Evolutionary conservation across 2,888 invertebrate species (phyloP).

Genomic region (Catocala fraxini): DNA sequence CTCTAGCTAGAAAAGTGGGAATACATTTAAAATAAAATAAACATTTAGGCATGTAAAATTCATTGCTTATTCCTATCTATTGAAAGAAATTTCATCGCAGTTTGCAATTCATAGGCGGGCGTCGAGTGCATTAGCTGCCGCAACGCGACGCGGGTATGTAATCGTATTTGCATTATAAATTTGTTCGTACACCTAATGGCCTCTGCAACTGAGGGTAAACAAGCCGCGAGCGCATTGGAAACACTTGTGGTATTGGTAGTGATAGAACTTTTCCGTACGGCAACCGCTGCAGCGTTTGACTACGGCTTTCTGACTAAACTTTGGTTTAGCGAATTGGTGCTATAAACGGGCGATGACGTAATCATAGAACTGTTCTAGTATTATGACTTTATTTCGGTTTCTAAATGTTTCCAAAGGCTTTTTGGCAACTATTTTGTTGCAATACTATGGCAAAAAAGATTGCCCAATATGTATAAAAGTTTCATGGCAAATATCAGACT

Average conservation of each 20-base stretch:
- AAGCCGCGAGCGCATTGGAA: constrained; percentile 53
- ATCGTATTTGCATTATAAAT: constrained; percentile 88
- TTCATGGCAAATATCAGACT: too few relatives aligned
- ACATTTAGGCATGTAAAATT: constrained; percentile 47
- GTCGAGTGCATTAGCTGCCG: constrained; percentile 80
- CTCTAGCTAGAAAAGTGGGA: constrained; percentile 12
- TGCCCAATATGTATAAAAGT: too few relatives aligned
- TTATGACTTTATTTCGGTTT: too few relatives aligned
- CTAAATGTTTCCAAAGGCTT: too few relatives aligned
- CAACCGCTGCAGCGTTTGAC: constrained; percentile 27
- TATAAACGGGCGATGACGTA: background rate
- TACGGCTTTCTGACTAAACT: constrained; percentile 6
- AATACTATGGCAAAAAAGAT: too few relatives aligned
- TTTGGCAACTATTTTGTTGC: too few relatives aligned
- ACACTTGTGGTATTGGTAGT: constrained; percentile 52
- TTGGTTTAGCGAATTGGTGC: background rate
- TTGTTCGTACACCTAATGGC: constrained; percentile 82
- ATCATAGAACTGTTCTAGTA: background rate
- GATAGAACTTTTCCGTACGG: constrained; percentile 42
- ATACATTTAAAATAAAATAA: constrained; percentile 37
- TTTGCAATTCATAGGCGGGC: constrained; percentile 80
- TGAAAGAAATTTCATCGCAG: constrained; percentile 71
- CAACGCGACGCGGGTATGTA: constrained; percentile 71
- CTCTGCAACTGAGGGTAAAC: constrained; percentile 74
- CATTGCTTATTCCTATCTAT: constrained; percentile 67